Base-by-base conservation (phyloP, 2,797 vertebrate genomes). In the Arnoldichthys spilopterus region DNA sequence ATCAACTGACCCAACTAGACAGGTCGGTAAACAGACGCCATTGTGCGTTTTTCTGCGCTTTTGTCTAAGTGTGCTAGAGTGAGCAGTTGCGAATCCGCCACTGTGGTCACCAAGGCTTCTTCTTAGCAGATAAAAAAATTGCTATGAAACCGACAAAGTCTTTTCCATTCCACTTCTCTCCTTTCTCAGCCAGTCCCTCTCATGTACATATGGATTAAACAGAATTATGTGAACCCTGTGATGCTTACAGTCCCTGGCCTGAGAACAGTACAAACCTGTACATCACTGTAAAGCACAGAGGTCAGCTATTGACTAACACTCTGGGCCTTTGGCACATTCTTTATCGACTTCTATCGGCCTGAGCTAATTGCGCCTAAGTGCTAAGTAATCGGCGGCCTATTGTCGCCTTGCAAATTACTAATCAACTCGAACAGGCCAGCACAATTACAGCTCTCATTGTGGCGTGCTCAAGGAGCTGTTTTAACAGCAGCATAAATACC, bases 321-420 rank as follows among this genome's bases (percentile, higher is more conserved):
- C 67, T 61, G 20, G 86, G 85, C 59, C 73, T 70, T 85, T 54
- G 58, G 64, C 84, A 67, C 53, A 82, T 82, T 85, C 77, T 40
- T n/a, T 87, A 91, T 91, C 87, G 90, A 90, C 87, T 89, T 75
- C 80, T 79, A 88, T 90, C 80, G 87, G 89, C 89, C 89, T 91
- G 81, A 61, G 47, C 88, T 92, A 93, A 94, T 91, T 92, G 87
- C 71, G 77, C 85, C 88, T 86, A 90, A 92, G 89, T 87, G 88
- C 86, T 61, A 82, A 86, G 90, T 87, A 92, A 91, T 88, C 73
- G 81, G 81, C 81, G 87, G 81, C 74, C 87, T 87, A 91, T 92
- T 93, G 91, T 89, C 83, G 87, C 86, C 76, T 80, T 89, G 78
- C 77, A 90, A 91, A 91, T 91, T 85, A 87, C 89, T 85, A 91